Conservation (phyloP, 2,888 invertebrate genomes). For the Chrysolina oricalcia region DNA sequence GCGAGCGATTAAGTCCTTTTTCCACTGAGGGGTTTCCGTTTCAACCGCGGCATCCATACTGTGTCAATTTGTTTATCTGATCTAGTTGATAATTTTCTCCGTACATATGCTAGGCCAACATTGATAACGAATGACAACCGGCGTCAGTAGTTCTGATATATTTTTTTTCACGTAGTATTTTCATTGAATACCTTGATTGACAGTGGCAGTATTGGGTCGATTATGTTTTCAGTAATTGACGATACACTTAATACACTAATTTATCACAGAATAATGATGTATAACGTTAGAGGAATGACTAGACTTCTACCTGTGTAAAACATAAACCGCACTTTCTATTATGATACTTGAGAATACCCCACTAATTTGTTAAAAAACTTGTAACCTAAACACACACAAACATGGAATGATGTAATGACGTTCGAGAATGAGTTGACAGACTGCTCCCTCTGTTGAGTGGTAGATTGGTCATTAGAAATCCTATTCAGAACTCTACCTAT, state of each 20-base stretch:
- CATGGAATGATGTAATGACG: slow-evolving; percentile 51
- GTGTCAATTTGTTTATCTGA: slow-evolving; percentile 14
- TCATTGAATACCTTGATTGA: slow-evolving; percentile 22
- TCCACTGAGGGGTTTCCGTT: slow-evolving; percentile 82
- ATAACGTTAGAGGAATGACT: slow-evolving; percentile 49
- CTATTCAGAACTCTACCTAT: background rate
- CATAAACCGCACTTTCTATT: slow-evolving; percentile 57
- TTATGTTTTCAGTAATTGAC: slow-evolving; percentile 34
- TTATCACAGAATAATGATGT: slow-evolving; percentile 49
- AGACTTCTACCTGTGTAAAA: slow-evolving; percentile 51
- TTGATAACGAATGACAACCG: background rate
- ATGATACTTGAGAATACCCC: slow-evolving; percentile 53
- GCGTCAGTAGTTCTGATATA: background rate
- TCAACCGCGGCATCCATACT: slow-evolving; percentile 44
- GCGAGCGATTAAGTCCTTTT: slow-evolving; percentile 86
- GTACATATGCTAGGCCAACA: slow-evolving; percentile 19
- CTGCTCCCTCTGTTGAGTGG: background rate
- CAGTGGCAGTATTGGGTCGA: slow-evolving; percentile 28
- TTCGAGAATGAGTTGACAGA: background rate
- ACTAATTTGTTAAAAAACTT: slow-evolving; percentile 56
- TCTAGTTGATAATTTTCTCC: slow-evolving; percentile 22
- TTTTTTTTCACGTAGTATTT: background rate
- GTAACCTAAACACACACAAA: slow-evolving; percentile 52
- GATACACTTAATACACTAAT: slow-evolving; percentile 42
- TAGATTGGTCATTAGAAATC: background rate